A percentile compares a stretch with the other conserved stretches of the same genome.
phyloP scores from a whole-genome alignment of 2,888 invertebrate species.

The Eumacrocentrus americanus region DNA sequence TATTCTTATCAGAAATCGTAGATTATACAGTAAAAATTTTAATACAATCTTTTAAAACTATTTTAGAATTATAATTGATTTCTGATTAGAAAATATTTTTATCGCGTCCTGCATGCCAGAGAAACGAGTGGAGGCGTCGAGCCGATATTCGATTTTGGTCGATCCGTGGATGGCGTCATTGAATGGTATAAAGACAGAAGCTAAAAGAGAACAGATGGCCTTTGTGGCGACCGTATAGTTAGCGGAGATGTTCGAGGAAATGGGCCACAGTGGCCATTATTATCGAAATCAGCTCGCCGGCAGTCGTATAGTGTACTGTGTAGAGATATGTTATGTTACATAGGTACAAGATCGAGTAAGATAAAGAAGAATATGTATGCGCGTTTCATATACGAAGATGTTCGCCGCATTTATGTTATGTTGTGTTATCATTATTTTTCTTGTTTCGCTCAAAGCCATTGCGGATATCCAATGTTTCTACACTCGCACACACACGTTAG shows the following conservation, averaged over 20 bases:
- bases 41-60: no score
- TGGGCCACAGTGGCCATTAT: slow-evolving; percentile 36
- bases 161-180: slow-evolving; percentile 12
- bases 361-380: background rate
- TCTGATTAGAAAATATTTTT: no score
- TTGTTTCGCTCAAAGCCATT: slow-evolving; percentile 5
- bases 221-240: slow-evolving; percentile 44
- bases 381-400: slow-evolving; percentile 12
- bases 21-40: no score
- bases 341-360: slow-evolving; percentile 4
- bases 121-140: slow-evolving; percentile 2
- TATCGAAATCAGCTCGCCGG: slow-evolving; percentile 16
- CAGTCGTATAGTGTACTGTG: background rate
- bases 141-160: slow-evolving; percentile 13
- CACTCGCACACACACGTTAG: background rate
- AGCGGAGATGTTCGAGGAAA: slow-evolving; percentile 14
- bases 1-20: no score
- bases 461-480: slow-evolving; percentile 6
- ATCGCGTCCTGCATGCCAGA: no score
- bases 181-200: slow-evolving; percentile 28
- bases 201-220: slow-evolving; percentile 48
- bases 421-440: slow-evolving; percentile 10
- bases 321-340: background rate
- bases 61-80: no score
- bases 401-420: background rate